These are phyloP conservation scores for Epirrhoe tristata DNA, from an alignment of 2,888 invertebrate species.

Conservation along the genomic window DNA sequence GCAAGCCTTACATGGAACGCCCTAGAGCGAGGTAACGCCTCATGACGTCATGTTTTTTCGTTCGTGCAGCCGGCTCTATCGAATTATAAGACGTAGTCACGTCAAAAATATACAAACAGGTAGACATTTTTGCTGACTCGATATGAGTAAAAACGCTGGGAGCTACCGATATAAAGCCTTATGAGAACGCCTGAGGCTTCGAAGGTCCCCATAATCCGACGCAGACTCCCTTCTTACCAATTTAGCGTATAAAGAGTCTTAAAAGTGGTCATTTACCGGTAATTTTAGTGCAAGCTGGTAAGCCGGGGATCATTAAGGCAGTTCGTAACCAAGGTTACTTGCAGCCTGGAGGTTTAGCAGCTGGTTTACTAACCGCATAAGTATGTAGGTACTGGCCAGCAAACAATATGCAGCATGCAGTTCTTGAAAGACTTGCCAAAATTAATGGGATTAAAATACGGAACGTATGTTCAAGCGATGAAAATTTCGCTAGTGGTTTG, in stretches of 20 bases:
- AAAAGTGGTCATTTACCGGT: slow-evolving; percentile 51
- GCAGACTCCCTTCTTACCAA: slow-evolving; percentile 39
- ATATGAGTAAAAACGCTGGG: neutral
- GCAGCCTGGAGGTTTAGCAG: slow-evolving; percentile 26
- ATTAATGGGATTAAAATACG: no score
- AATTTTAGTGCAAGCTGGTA: slow-evolving; percentile 54
- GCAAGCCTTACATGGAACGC: no score
- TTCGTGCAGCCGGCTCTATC: no score
- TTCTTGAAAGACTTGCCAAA: no score
- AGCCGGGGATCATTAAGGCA: slow-evolving; percentile 53
- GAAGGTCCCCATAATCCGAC: slow-evolving; percentile 16
- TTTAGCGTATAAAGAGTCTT: slow-evolving; percentile 45
- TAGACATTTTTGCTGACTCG: no score
- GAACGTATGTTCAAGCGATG: no score
- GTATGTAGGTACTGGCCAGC: neutral
- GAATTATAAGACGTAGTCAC: no score
- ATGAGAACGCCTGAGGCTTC: slow-evolving; percentile 20
- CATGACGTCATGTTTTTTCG: no score
- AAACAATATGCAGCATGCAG: no score
- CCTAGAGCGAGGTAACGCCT: no score
- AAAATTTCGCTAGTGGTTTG: no score
- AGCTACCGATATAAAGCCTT: slow-evolving; percentile 7
- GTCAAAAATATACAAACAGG: no score
- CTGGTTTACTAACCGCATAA: slow-evolving; percentile 26
- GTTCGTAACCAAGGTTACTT: slow-evolving; percentile 49